Conservation (phyloP, 2,888 invertebrate genomes). For the Apantesis nais region DNA sequence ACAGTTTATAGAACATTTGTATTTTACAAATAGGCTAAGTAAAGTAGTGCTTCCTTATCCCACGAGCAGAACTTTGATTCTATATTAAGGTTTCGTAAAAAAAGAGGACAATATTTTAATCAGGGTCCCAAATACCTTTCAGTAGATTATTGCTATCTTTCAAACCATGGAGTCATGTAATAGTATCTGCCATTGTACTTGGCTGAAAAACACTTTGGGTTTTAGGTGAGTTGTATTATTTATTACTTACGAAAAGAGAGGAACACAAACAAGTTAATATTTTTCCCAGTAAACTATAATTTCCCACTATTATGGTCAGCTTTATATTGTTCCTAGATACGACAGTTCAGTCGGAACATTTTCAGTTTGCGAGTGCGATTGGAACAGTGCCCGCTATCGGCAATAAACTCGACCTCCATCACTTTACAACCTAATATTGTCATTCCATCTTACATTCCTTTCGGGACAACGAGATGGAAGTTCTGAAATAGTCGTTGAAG, state of each 20-base stretch:
- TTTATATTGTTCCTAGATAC: neutral
- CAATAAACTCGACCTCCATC: constrained; percentile 13
- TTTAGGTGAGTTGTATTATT: neutral
- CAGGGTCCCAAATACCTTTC: neutral
- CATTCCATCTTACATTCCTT: constrained; percentile 12
- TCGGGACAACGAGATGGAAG: constrained; percentile 9
- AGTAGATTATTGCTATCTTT: neutral
- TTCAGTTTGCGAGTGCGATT: constrained; percentile 16
- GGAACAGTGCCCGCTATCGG: constrained; percentile 17
- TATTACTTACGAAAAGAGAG: neutral
- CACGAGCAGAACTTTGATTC: too few species aligned
- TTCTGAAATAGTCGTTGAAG: constrained; percentile 8
- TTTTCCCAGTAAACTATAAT: neutral
- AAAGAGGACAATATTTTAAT: too few species aligned
- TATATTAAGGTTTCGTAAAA: neutral
- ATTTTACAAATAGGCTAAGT: too few species aligned
- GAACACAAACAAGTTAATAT: neutral
- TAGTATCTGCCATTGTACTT: neutral
- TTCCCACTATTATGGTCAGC: neutral
- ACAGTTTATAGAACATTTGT: too few species aligned
- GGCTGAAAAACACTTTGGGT: neutral
- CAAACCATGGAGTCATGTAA: neutral
- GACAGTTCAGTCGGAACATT: neutral
- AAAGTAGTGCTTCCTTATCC: too few species aligned
- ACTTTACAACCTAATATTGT: constrained; percentile 23